Conservation (phyloP, 2,888 invertebrate species). For the Nephrotoma guestfalica region DNA sequence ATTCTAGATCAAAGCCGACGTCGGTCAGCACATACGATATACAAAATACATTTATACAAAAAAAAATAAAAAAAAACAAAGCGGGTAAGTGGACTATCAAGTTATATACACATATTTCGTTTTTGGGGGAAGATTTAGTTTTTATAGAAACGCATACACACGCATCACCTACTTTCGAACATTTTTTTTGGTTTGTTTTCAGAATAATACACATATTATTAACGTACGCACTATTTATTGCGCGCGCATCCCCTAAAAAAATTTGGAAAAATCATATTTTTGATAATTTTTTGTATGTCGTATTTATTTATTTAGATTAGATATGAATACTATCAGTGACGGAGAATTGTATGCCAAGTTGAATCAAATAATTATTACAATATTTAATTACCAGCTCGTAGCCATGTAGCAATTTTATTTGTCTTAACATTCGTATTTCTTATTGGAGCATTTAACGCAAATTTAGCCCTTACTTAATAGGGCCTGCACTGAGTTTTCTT, state of each 20-base stretch:
- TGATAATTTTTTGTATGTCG: not conserved
- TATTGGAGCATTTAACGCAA: not conserved
- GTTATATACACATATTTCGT: not conserved
- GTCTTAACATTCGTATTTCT: too few relatives aligned
- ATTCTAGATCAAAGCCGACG: conserved; percentile 6
- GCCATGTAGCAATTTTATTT: too few relatives aligned
- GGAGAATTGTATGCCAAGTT: not conserved
- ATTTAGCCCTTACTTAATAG: not conserved
- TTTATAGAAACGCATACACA: not conserved
- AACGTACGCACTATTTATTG: not conserved
- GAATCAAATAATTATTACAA: not conserved
- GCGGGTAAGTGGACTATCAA: not conserved
- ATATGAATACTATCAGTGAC: not conserved
- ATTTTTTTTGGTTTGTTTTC: not conserved
- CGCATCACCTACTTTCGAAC: not conserved
- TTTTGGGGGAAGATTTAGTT: not conserved
- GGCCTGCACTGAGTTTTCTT: not conserved
- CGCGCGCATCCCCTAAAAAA: not conserved
- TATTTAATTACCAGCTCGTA: too few relatives aligned
- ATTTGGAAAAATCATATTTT: not conserved
- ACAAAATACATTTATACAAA: conserved; percentile 1
- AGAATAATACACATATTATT: not conserved
- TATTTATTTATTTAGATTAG: not conserved
- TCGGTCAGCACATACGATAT: conserved; percentile 4
- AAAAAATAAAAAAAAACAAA: not conserved